Percentiles rank a stretch among this genome's conserved stretches.
These are phyloP conservation scores for Tichodroma muraria DNA, from an alignment of 2,113 vertebrate species.

Conservation along the genomic window DNA sequence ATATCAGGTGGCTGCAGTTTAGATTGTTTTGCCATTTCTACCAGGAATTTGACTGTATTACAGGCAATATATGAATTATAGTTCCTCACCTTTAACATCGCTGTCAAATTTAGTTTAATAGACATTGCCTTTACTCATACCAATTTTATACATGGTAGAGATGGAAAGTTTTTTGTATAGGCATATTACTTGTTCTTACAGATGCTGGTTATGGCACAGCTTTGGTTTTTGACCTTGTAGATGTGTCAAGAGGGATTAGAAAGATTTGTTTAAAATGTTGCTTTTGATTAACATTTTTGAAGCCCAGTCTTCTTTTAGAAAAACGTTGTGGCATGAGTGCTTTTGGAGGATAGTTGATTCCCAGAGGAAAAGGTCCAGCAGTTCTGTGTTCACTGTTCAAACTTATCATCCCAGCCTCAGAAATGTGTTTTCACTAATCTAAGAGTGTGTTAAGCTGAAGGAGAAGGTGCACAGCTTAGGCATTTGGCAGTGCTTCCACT, in stretches of 20 bases:
- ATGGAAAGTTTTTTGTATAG: background rate
- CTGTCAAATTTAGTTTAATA: background rate
- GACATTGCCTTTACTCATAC: background rate
- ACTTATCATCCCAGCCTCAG: slow-evolving; percentile 49
- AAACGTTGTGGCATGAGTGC: background rate
- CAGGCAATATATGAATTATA: background rate
- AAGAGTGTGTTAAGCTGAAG: slow-evolving; percentile 46
- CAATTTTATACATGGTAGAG: background rate
- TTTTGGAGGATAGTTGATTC: slow-evolving; percentile 13
- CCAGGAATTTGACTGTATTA: background rate
- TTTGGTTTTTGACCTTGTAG: background rate
- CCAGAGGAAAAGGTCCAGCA: slow-evolving; percentile 30
- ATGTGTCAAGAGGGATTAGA: background rate
- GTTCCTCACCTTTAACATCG: background rate
- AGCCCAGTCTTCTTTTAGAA: slow-evolving; percentile 3
- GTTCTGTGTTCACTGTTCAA: slow-evolving; percentile 51
- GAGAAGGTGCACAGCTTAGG: background rate
- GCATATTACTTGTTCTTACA: background rate
- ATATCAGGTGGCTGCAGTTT: background rate
- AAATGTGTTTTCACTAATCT: slow-evolving; percentile 67
- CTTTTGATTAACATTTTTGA: slow-evolving; percentile 15
- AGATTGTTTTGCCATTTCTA: background rate
- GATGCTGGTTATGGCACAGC: background rate
- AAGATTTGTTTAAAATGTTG: slow-evolving; percentile 13
- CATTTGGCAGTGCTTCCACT: slow-evolving; percentile 40